Conservation (phyloP, 2,113 vertebrate genomes). For the Xenopus borealis region DNA sequence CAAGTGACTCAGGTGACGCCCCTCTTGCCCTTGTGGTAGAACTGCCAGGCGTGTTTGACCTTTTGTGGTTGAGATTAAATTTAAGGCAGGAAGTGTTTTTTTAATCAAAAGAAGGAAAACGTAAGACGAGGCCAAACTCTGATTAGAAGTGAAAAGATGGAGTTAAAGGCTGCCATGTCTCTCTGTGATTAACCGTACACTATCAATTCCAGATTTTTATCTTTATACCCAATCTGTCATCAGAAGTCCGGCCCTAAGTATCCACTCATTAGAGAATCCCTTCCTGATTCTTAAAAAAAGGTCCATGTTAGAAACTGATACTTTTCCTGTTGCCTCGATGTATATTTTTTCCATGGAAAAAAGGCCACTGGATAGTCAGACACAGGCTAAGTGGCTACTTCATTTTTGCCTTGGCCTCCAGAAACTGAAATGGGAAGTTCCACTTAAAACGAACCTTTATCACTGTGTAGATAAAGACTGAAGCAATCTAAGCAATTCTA, state of each 20-base stretch:
- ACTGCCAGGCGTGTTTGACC: slow-evolving; percentile 1
- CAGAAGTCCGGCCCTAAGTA: slow-evolving; percentile 1
- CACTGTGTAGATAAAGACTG: too few species aligned
- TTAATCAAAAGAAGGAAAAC: slow-evolving; percentile 24
- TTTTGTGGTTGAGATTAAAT: slow-evolving; percentile 3
- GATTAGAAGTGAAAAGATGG: slow-evolving; percentile 24
- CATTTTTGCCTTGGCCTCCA: too few species aligned
- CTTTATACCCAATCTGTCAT: slow-evolving; percentile 34
- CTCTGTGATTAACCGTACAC: slow-evolving; percentile 21
- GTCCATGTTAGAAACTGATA: slow-evolving; percentile 20
- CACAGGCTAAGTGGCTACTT: too few species aligned
- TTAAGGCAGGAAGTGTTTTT: neutral
- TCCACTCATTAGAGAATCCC: slow-evolving; percentile 42
- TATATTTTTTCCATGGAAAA: slow-evolving; percentile 8
- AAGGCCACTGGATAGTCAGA: neutral
- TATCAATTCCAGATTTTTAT: slow-evolving; percentile 34
- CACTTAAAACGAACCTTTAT: too few species aligned
- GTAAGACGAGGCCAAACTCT: slow-evolving; percentile 13
- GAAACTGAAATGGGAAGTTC: too few species aligned
- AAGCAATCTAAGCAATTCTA: too few species aligned
- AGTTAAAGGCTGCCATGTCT: slow-evolving; percentile 3
- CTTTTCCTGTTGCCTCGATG: slow-evolving; percentile 38
- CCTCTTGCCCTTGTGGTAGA: slow-evolving; percentile 17
- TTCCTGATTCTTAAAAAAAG: slow-evolving; percentile 45
- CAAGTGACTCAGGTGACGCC: neutral